Conservation (phyloP, 92 coral and sea anemone genomes). For the Hydrozoanthus gracilis region DNA sequence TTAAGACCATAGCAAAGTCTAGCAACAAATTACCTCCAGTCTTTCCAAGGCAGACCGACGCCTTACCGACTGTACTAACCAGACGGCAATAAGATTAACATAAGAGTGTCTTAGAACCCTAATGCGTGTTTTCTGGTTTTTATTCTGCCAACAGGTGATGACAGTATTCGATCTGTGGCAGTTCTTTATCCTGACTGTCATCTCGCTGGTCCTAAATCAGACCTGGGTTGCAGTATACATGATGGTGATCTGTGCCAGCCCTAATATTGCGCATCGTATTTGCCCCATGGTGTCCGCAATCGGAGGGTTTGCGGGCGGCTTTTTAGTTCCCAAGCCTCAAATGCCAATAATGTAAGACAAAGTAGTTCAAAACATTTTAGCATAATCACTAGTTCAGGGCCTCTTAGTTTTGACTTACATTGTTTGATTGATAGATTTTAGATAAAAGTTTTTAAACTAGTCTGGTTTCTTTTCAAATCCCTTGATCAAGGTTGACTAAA, state of each 20-base stretch:
- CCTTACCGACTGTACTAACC: too few species aligned
- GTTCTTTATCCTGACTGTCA: slow-evolving; percentile 55
- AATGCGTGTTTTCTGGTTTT: neutral
- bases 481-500: too few species aligned
- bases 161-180: slow-evolving; percentile 59
- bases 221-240: slow-evolving; percentile 73
- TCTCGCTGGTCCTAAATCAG: slow-evolving; percentile 70
- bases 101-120: too few species aligned
- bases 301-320: slow-evolving; percentile 76
- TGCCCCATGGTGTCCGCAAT: slow-evolving; percentile 79
- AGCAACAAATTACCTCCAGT: too few species aligned
- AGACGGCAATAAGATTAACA: too few species aligned
- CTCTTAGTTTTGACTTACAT: too few species aligned
- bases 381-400: neutral
- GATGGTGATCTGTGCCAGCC: slow-evolving; percentile 75
- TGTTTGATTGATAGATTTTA: too few species aligned
- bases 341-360: slow-evolving; percentile 67
- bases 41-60: too few species aligned
- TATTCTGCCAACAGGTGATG: slow-evolving; percentile 50
- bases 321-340: slow-evolving; percentile 73
- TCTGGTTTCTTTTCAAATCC: too few species aligned
- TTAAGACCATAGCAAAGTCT: too few species aligned
- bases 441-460: too few species aligned
- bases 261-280: slow-evolving; percentile 68
- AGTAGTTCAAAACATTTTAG: neutral